These are phyloP conservation scores for Teleiodes luculella DNA, from an alignment of 2,888 invertebrate species.

Conservation along the genomic window DNA sequence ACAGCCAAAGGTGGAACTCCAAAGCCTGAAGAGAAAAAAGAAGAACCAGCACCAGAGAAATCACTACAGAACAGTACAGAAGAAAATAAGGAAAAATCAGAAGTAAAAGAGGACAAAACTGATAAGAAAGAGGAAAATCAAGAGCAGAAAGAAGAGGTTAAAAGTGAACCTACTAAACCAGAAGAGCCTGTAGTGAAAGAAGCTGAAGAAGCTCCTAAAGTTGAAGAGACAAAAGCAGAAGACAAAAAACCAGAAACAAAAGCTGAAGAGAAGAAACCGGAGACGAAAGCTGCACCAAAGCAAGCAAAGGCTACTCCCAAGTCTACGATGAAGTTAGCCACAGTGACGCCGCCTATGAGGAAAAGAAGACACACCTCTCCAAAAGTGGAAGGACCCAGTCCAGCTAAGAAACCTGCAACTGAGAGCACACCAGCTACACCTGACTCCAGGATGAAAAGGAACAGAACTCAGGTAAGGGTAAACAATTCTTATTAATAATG, in stretches of 20 bases:
- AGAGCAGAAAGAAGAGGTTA: conserved; percentile 38
- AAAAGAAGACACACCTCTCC: conserved; percentile 76
- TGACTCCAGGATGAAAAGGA: conserved; percentile 65
- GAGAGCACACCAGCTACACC: conserved; percentile 54
- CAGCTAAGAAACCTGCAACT: conserved; percentile 53
- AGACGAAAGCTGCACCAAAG: conserved; percentile 23
- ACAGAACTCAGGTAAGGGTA: conserved; percentile 62
- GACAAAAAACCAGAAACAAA: conserved; percentile 41
- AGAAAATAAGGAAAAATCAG: conserved; percentile 31
- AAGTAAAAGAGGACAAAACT: background rate
- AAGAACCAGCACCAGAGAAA: conserved; percentile 29
- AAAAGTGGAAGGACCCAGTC: conserved; percentile 54
- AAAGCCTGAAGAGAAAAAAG: conserved; percentile 54
- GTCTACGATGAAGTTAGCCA: conserved; percentile 75
- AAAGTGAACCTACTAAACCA: conserved; percentile 32
- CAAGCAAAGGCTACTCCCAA: conserved; percentile 36
- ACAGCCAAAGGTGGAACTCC: conserved; percentile 45
- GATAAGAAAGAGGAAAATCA: background rate
- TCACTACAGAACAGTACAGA: background rate
- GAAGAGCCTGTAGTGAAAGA: conserved; percentile 26
- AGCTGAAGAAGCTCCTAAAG: conserved; percentile 35
- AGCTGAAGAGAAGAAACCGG: conserved; percentile 24
- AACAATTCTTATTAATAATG: too few species aligned
- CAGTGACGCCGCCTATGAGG: conserved; percentile 76
- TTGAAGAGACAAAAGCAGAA: conserved; percentile 48